Evolutionary conservation across 2,888 invertebrate species (phyloP).

Genomic region (Apotomis capreana): DNA sequence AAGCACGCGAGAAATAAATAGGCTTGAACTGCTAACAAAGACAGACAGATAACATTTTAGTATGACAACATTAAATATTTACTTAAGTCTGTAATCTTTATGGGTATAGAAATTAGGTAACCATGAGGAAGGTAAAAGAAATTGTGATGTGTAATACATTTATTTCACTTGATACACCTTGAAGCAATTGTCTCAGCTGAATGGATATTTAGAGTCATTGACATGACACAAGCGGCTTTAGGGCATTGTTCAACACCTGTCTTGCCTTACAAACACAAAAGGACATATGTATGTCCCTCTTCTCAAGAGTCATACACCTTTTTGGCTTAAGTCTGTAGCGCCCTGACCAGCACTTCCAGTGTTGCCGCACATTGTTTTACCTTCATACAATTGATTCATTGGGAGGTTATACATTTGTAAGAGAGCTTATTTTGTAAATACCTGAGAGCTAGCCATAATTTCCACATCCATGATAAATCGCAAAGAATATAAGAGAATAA

Average conservation of each 20-base stretch:
- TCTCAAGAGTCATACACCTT: conserved; percentile 3
- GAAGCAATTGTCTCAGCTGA: conserved; percentile 36
- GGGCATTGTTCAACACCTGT: conserved; percentile 24
- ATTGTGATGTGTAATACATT: conserved; percentile 31
- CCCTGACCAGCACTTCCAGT: conserved; percentile 1
- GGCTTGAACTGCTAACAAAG: neutral
- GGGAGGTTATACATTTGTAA: conserved; percentile 29
- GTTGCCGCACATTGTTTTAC: conserved; percentile 21
- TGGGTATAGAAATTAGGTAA: neutral
- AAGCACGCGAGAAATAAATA: conserved; percentile 11
- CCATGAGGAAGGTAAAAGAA: conserved; percentile 15
- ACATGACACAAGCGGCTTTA: conserved; percentile 26
- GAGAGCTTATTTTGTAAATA: conserved; percentile 41
- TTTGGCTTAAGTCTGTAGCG: neutral
- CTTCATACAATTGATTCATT: conserved; percentile 31
- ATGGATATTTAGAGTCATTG: conserved; percentile 35
- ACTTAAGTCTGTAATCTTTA: neutral
- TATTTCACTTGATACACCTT: conserved; percentile 34
- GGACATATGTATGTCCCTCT: neutral
- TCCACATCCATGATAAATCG: conserved; percentile 36
- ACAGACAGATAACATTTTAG: conserved; percentile 9
- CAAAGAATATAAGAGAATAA: conserved; percentile 43
- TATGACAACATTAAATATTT: conserved; percentile 24
- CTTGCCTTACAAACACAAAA: neutral
- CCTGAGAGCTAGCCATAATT: conserved; percentile 40